Conservation (phyloP, 2,113 vertebrate species). For the Zapus hudsonius region DNA sequence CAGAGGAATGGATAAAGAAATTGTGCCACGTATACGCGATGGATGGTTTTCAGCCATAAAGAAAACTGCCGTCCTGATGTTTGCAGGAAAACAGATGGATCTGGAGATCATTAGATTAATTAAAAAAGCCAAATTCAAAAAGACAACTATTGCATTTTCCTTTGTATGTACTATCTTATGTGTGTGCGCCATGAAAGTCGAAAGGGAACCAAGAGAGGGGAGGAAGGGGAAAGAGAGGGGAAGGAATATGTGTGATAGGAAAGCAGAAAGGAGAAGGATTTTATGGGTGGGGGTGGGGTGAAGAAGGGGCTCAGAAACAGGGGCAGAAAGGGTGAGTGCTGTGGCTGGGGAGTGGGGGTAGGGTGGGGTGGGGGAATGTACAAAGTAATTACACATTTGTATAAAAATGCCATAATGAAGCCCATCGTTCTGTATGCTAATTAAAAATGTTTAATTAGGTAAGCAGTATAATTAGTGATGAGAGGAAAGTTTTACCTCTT, state of each 20-base stretch:
- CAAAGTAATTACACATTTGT: not conserved
- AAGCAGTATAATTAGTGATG: not conserved
- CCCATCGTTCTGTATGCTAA: too few relatives aligned
- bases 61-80: too few relatives aligned
- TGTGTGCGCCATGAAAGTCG: not conserved
- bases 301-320: not conserved
- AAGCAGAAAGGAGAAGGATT: not conserved
- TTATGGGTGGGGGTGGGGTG: accelerated
- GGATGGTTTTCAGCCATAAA: not conserved
- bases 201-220: not conserved
- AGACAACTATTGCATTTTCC: not conserved
- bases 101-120: not conserved
- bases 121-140: not conserved
- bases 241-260: not conserved
- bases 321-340: too few relatives aligned
- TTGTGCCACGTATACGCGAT: not conserved
- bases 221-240: not conserved
- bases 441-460: not conserved
- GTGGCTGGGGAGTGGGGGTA: not conserved
- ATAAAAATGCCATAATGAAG: not conserved
- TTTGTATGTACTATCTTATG: not conserved
- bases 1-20: not conserved
- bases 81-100: not conserved
- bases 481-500: not conserved
- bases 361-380: not conserved